Conservation (phyloP, 1,140 invertebrate genomes). For the Atopsyche davidsoni region DNA sequence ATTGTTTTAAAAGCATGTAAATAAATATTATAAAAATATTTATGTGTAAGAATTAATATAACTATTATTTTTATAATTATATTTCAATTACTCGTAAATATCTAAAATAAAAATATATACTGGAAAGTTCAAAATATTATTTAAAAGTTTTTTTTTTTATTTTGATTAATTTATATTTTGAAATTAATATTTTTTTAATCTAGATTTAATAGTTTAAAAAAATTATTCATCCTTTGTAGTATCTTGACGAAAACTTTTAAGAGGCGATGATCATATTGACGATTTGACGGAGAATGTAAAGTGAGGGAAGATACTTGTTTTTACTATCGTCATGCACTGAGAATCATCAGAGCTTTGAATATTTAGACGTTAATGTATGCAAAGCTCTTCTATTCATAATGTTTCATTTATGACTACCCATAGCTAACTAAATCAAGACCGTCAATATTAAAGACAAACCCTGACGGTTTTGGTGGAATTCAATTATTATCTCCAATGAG, state of each 20-base stretch:
- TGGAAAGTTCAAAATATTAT: neutral
- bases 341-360: constrained; percentile 16
- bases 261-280: too few relatives aligned
- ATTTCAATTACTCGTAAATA: neutral
- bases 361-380: constrained; percentile 21
- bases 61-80: too few relatives aligned
- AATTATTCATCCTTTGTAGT: too few relatives aligned
- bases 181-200: neutral
- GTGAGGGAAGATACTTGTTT: too few relatives aligned
- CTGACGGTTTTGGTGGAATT: constrained; percentile 11
- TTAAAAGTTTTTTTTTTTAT: neutral
- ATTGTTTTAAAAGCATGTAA: too few relatives aligned
- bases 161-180: neutral
- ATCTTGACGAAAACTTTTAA: too few relatives aligned
- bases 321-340: neutral
- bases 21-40: too few relatives aligned
- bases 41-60: too few relatives aligned
- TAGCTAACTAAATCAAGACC: constrained; percentile 4
- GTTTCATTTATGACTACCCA: constrained; percentile 3
- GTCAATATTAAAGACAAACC: constrained; percentile 15
- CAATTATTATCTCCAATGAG: too few relatives aligned
- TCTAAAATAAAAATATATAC: neutral
- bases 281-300: too few relatives aligned
- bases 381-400: constrained; percentile 10
- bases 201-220: too few relatives aligned